Conservation (phyloP, 2,797 vertebrate species). For the Microctenopoma lineatum region DNA sequence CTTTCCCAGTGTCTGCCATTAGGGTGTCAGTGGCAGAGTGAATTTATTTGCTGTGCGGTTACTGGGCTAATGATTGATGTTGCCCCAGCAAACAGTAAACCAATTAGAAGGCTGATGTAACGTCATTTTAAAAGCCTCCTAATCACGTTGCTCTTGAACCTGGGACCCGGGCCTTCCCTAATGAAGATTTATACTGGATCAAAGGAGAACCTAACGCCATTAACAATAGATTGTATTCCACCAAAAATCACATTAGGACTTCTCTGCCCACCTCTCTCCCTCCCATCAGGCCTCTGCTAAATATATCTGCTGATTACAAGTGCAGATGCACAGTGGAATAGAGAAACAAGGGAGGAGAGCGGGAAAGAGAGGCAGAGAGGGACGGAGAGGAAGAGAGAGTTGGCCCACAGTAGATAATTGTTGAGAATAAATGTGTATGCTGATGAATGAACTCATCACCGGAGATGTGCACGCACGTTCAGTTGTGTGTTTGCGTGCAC, state of each 20-base stretch:
- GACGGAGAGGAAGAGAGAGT: conserved; percentile 38
- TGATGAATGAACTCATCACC: conserved; percentile 65
- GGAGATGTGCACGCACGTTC: conserved; percentile 30
- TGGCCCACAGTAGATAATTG: conserved; percentile 67
- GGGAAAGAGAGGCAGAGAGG: conserved; percentile 51
- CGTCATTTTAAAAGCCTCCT: conserved; percentile 99
- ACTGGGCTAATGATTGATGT: conserved; percentile 98
- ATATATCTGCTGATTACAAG: conserved; percentile 86
- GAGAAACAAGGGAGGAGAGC: conserved; percentile 57
- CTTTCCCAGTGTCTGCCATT: conserved; percentile 88
- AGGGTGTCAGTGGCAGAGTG: conserved; percentile 94
- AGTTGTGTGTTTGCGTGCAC: conserved; percentile 2
- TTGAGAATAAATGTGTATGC: conserved; percentile 64
- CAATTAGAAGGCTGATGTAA: conserved; percentile 99
- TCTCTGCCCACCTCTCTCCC: conserved; percentile 73
- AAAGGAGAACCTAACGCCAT: conserved; percentile 95
- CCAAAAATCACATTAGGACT: conserved; percentile 87
- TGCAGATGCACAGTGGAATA: conserved; percentile 78
- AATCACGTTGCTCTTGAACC: conserved; percentile 98
- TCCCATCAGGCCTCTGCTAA: conserved; percentile 82
- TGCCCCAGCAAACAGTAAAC: conserved; percentile 97
- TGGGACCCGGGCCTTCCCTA: conserved; percentile 95
- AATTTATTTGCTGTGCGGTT: conserved; percentile 96
- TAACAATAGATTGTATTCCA: conserved; percentile 98
- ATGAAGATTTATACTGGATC: conserved; percentile 99